Evolutionary conservation across 2,797 vertebrate genomes (phyloP), one percentile per base, ranked within the genome.

Genomic region (Pseudotriccus pelzelni): DNA sequence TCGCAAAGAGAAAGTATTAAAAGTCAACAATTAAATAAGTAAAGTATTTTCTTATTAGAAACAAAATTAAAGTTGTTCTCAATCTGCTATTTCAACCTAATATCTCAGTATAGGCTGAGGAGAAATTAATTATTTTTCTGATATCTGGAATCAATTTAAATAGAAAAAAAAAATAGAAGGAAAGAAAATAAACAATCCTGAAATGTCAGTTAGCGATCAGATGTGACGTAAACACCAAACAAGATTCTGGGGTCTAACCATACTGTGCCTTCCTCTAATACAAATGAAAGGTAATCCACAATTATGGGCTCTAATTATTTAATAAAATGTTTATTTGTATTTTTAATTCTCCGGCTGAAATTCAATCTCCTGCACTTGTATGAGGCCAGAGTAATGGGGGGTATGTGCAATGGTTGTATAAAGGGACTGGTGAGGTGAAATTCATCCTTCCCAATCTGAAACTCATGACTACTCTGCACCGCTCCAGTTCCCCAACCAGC

Each of bases 21-120:
- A 98, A 91, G 74, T 94, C 92, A 97, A 75, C 89, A 91, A 89
- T 94, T 97, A 97, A 90, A 94, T 86, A 77, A 94, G 63, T 76
- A 73, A 88, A 93, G 70, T 89, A 87, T 96, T 94, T 97, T 95
- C 94, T 94, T 95, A 97, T 91, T 96, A 96, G 95, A 97, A 97
- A 90, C 24, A 95, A 97, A 95, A 97, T 92, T 92, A 93, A 97
- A 82, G 47, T 88, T 88, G 72, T 55, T 88, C 93, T 96, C 14
- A 62, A 81, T 81, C 94, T 94, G 76, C 88, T 93, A 53, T 95
- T 95, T 94, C 69, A 81, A 50, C 67, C 18, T 82, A 68, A 84
- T 96, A 37, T 77, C 75, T 91, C 82, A 58, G 69, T 63, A 70
- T 86, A 95, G 73, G 53, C 59, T 95, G 70, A 70, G 78, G 56